Evolutionary conservation across 23 tunicate genomes (phyloP).

Genomic region (Styela clava): DNA sequence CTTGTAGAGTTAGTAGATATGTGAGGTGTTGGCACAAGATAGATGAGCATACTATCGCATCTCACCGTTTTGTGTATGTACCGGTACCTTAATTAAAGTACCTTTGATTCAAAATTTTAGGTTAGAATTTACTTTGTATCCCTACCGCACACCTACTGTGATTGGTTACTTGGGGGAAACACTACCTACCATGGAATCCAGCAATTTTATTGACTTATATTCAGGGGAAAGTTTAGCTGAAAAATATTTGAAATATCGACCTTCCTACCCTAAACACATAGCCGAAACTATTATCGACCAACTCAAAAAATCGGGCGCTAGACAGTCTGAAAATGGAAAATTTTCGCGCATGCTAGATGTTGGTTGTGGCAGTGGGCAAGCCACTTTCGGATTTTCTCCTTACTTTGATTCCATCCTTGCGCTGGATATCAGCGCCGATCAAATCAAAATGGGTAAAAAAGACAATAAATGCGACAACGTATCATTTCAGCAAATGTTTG

Average conservation of each 20-base stretch:
- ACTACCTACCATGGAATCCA: neutral
- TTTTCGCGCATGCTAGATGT: slow-evolving; percentile 5
- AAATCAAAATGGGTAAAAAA: neutral
- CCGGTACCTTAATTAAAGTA: too few species aligned
- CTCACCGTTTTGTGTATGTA: too few species aligned
- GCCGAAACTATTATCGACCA: neutral
- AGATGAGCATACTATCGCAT: too few species aligned
- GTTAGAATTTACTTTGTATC: too few species aligned
- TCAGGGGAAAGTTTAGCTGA: neutral
- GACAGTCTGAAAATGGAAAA: neutral
- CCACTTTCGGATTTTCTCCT: neutral
- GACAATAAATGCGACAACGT: neutral
- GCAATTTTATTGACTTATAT: neutral
- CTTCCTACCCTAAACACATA: neutral
- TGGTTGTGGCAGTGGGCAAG: slow-evolving; percentile 9
- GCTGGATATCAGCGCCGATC: slow-evolving; percentile 5
- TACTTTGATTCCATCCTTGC: neutral
- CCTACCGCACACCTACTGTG: too few species aligned
- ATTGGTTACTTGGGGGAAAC: too few species aligned
- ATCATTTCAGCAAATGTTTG: neutral
- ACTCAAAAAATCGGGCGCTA: neutral
- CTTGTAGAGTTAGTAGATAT: too few species aligned
- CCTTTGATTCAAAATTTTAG: too few species aligned
- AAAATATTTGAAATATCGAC: neutral
- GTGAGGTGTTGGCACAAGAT: too few species aligned